Conservation (phyloP, 2,113 vertebrate genomes). For the Lota lota region DNA sequence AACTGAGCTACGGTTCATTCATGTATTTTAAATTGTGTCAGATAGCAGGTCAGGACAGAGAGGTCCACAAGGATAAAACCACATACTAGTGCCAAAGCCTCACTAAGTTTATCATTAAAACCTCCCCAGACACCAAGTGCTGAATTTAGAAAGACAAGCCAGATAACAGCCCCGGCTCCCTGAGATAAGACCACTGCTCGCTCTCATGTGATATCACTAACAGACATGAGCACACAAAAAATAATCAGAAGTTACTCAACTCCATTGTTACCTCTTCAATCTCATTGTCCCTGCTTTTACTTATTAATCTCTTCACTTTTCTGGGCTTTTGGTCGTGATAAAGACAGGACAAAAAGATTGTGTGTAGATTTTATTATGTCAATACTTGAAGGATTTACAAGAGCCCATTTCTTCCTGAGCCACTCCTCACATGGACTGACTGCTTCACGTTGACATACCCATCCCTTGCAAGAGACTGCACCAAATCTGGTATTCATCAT, state of each 20-base stretch:
- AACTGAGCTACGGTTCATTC: slow-evolving; percentile 23
- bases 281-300: neutral
- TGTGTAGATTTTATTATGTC: neutral
- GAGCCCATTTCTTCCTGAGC: slow-evolving; percentile 34
- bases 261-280: slow-evolving; percentile 3
- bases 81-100: slow-evolving; percentile 14
- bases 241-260: slow-evolving; percentile 11
- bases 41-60: slow-evolving; percentile 2
- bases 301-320: neutral
- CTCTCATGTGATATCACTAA: slow-evolving; percentile 14
- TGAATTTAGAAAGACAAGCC: slow-evolving; percentile 7
- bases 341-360: neutral
- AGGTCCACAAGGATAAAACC: slow-evolving; percentile 34
- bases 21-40: slow-evolving; percentile 20
- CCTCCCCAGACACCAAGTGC: slow-evolving; percentile 16
- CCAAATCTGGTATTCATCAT: neutral
- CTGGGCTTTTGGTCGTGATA: neutral
- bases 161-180: slow-evolving; percentile 24
- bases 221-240: slow-evolving; percentile 20
- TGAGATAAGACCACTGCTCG: slow-evolving; percentile 32
- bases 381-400: neutral
- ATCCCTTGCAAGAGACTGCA: neutral
- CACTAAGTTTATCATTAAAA: slow-evolving; percentile 15
- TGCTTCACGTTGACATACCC: neutral
- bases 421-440: slow-evolving; percentile 40